Evolutionary conservation across 2,797 vertebrate species (phyloP), one percentile per base, ranked within the genome.

Genomic region (Pangasius sanitwongsei): DNA sequence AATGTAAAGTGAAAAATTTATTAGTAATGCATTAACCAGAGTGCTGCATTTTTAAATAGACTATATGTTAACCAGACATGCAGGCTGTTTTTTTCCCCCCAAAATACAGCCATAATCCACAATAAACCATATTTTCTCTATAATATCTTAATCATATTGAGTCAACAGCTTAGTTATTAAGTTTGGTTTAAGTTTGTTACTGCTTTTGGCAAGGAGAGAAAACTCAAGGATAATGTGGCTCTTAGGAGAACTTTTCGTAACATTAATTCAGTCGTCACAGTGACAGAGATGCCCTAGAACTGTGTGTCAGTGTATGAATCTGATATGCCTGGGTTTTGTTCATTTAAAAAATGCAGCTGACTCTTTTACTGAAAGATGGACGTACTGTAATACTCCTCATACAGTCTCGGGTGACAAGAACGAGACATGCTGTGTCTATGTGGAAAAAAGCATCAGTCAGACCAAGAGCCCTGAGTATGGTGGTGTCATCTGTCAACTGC

Each of bases 371-470:
- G 57, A 83, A 83, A 65, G 59, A 28, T 7, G 12, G 37, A 28
- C 57, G 25, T n/a, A 44, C 11, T 59, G 9, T 25, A 41, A 37
- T 25, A 74, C 4, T 61, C 59, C 23, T 61, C 80, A 41, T 83
- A 25, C 34, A 12, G 57, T 83, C 59, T 70, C 1, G 1, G 67
- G 48, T 85, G 83, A 85, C 48, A 25, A 55, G 50, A 55, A 65
- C 57, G 83, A 70, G n/a, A 37, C 67, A 70, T 20, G 3, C n/a
- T 13, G 31, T 37, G 67, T 70, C 65, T 72, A 70, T 70, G 44
- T 44, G 44, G 44, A 44, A 12, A 50, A 85, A 70, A 85, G 31
- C 67, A 85, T 72, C 83, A 72, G 67, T 72, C 83, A 70, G 23
- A 70, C 65, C 44, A 12, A 34, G 18, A 85, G 31, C 67, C 44